These are phyloP conservation scores for Calameuta idolon DNA, from an alignment of 2,888 invertebrate species.

Conservation along the genomic window DNA sequence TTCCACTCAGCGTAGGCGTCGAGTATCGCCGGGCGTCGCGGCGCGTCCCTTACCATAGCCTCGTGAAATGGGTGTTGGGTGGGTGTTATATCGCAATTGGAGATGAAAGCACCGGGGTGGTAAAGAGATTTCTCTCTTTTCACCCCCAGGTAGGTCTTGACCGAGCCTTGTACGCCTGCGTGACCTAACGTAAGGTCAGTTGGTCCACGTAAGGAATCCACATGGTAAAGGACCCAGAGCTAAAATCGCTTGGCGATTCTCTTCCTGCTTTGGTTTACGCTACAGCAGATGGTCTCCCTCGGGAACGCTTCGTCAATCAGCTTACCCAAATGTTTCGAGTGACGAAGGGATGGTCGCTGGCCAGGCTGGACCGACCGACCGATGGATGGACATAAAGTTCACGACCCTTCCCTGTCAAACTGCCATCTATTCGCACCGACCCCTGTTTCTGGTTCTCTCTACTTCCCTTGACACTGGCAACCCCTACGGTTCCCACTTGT, in stretches of 20 bases:
- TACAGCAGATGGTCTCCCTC: background rate
- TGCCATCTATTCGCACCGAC: background rate
- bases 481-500: background rate
- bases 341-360: constrained; percentile 17
- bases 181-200: background rate
- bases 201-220: background rate
- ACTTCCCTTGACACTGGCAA: background rate
- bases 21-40: background rate
- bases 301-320: constrained; percentile 1
- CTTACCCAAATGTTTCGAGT: constrained; percentile 20
- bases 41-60: background rate
- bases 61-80: background rate
- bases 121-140: background rate
- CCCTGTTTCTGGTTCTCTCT: background rate
- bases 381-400: constrained; percentile 14
- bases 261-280: background rate
- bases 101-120: background rate
- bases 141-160: background rate
- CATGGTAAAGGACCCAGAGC: background rate
- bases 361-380: background rate
- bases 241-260: background rate
- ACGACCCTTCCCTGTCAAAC: constrained; percentile 4
- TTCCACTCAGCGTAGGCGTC: background rate
- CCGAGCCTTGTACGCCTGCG: background rate
- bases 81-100: background rate